Evolutionary conservation across 1,140 invertebrate species (phyloP), one percentile per base, ranked within the genome.

Genomic region (Drosophila parabipectinata): DNA sequence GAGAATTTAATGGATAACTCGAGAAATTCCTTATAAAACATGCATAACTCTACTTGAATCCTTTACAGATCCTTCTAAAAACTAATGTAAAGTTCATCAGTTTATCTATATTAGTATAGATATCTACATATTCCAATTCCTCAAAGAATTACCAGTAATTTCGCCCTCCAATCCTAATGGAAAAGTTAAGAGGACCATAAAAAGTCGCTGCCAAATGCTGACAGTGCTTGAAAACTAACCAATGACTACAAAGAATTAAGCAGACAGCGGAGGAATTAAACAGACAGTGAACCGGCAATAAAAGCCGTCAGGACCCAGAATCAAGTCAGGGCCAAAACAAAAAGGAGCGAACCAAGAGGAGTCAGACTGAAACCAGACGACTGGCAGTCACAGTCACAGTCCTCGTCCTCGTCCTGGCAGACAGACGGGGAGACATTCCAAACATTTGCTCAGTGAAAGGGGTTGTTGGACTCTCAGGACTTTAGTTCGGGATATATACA

Each of bases 381-480:
- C 64, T 51, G 63, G n/a, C 41, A 44, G 41, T 34, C 32, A 34
- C 32, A 34, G 26, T 5, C 5, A 7, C 26, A 28, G 26, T 28
- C 26, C 6, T 7, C 26, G 34, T 77, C 26, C 6, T 7, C 26
- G 34, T 77, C 62, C 59, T 51, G 57, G 18, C 59, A 50, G 67
- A 37, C 72, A 61, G 76, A 41, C 45, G 66, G 50, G 48, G 21
- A 45, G 45, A 56, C 61, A 58, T 77, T 57, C 48, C 55, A 74
- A 60, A 68, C 61, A 74, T 72, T 72, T 72, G 59, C 60, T 56
- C 41, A 51, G 45, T 24, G 41, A 73, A 81, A 85, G 83, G 82
- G 82, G 82, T 85, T 85, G 82, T 85, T 85, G 82, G 79, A 87
- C 81, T 83, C 55, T 34, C 50, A 60, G 73, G 79, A 74, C 39